Conservation (phyloP, 1,140 invertebrate species). For the Drosophila ficusphila region DNA sequence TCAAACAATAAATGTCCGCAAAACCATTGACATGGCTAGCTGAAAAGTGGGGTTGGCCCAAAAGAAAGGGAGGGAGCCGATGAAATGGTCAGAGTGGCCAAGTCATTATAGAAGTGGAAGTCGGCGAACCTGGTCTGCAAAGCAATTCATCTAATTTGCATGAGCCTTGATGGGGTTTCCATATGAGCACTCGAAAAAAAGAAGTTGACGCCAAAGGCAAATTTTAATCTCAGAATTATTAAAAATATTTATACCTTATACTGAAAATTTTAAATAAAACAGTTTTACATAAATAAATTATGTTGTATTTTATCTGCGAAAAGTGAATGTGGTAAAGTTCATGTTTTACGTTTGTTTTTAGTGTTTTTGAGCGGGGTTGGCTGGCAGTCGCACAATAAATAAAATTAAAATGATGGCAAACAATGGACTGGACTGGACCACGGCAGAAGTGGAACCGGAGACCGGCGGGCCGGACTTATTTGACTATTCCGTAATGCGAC, state of each 20-base stretch:
- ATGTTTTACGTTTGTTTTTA: not conserved
- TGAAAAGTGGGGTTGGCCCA: slow-evolving; percentile 34
- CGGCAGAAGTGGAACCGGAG: slow-evolving; percentile 37
- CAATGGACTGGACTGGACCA: slow-evolving; percentile 68
- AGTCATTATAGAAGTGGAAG: slow-evolving; percentile 66
- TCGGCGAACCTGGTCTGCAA: slow-evolving; percentile 72
- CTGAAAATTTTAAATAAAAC: not conserved
- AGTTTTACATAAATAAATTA: too few relatives aligned
- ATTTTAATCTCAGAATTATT: too few relatives aligned
- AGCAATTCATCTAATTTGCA: slow-evolving; percentile 84
- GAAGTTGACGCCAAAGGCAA: too few relatives aligned
- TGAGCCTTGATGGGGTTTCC: slow-evolving; percentile 57
- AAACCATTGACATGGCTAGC: slow-evolving; percentile 83
- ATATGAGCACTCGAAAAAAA: slow-evolving; percentile 23
- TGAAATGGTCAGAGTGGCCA: slow-evolving; percentile 58
- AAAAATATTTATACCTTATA: too few relatives aligned
- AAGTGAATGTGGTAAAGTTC: too few relatives aligned
- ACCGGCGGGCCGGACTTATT: slow-evolving; percentile 41
- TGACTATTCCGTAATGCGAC: slow-evolving; percentile 72
- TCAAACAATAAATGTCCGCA: slow-evolving; percentile 84
- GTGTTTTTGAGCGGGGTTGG: slow-evolving; percentile 23
- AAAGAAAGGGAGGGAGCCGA: not conserved
- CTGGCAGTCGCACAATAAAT: slow-evolving; percentile 83
- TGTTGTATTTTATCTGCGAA: too few relatives aligned
- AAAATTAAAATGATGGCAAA: slow-evolving; percentile 84